Percentiles rank a stretch among this genome's conserved stretches.
Evolutionary conservation across 2,797 vertebrate genomes (phyloP).

Genomic region (Carcharodon carcharias): DNA sequence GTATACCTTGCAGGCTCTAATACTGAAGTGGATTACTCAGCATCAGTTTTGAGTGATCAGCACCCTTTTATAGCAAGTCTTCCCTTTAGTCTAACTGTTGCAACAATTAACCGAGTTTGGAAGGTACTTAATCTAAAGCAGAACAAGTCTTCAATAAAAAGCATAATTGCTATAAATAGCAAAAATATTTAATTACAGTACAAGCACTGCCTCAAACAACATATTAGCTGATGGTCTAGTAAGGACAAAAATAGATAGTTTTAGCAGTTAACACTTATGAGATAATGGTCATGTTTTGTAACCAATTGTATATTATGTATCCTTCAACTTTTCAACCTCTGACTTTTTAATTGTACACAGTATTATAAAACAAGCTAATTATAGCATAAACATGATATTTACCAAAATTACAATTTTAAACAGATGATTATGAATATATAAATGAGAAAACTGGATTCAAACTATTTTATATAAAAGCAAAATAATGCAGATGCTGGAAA

Average conservation of each 20-base stretch:
- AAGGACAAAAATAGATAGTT: neutral
- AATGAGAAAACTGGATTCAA: neutral
- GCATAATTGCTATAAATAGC: neutral
- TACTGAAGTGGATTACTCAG: neutral
- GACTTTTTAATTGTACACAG: slow-evolving; percentile 20
- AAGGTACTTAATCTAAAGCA: neutral
- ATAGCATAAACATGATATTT: slow-evolving; percentile 18
- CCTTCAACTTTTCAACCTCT: neutral
- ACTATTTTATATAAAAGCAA: neutral
- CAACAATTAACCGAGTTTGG: neutral
- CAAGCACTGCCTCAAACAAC: neutral
- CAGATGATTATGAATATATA: slow-evolving; percentile 14
- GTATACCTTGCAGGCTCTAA: neutral
- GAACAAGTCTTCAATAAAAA: neutral
- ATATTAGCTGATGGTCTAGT: neutral
- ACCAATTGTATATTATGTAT: neutral
- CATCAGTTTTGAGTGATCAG: neutral
- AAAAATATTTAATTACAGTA: neutral
- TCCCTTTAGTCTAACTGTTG: neutral
- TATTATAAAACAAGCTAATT: neutral
- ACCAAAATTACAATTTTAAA: neutral
- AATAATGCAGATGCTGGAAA: neutral
- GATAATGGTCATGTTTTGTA: neutral
- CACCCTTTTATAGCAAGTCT: neutral
- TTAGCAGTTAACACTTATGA: neutral